These are phyloP conservation scores for Tipula unca DNA, from an alignment of 2,888 invertebrate genomes.

Conservation along the genomic window DNA sequence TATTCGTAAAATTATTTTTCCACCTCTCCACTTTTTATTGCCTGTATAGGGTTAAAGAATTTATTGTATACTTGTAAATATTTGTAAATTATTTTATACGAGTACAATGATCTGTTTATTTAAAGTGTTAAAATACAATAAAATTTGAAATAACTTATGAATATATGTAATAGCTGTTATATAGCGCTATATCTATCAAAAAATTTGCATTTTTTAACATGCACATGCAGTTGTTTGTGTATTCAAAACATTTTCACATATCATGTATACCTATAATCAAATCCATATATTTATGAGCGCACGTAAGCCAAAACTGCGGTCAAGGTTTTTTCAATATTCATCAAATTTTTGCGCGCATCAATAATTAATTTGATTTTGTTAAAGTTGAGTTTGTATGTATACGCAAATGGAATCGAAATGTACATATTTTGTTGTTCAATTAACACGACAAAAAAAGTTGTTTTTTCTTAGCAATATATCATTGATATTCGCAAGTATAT, in stretches of 20 bases:
- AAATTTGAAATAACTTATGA: too few species aligned
- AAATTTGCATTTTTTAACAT: not conserved
- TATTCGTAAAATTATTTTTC: too few species aligned
- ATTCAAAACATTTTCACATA: not conserved
- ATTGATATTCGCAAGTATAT: not conserved
- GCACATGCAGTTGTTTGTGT: not conserved
- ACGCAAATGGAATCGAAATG: not conserved
- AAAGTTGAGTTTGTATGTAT: not conserved
- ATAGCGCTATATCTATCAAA: not conserved
- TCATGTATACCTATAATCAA: not conserved
- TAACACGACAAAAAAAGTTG: not conserved
- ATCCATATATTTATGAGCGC: not conserved
- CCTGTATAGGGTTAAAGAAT: too few species aligned
- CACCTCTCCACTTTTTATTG: too few species aligned
- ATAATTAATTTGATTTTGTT: not conserved
- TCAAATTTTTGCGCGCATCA: not conserved
- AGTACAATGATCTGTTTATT: too few species aligned
- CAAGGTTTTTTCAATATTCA: not conserved
- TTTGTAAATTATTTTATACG: too few species aligned
- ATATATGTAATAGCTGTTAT: too few species aligned
- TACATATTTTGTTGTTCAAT: not conserved
- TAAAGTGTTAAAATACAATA: too few species aligned
- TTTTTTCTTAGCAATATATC: not conserved
- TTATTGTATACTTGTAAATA: too few species aligned
- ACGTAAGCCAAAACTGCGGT: not conserved